Percentiles rank a stretch among this genome's conserved stretches.
phyloP scores from a whole-genome alignment of 1,140 invertebrate species.

The Solenopsis invicta region DNA sequence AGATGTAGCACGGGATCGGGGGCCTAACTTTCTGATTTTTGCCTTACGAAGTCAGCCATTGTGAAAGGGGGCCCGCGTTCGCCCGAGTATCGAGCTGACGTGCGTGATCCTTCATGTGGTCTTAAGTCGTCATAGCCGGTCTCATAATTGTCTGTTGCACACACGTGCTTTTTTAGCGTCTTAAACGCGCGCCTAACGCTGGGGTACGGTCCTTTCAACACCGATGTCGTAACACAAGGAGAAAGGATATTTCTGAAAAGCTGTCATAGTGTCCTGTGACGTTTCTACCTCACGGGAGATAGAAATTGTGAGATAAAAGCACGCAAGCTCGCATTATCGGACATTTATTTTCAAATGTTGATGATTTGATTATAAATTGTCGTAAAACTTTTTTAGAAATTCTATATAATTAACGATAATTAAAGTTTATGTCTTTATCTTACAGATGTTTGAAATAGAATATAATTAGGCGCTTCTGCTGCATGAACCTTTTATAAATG shows the following conservation, averaged over 20 bases:
- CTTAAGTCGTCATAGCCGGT: slow-evolving; percentile 64
- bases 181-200: slow-evolving; percentile 36
- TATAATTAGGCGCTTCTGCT: neutral
- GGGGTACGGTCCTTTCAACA: slow-evolving; percentile 22
- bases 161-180: slow-evolving; percentile 65
- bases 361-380: neutral
- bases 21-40: slow-evolving; percentile 87
- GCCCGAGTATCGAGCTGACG: slow-evolving; percentile 42
- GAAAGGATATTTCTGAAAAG: slow-evolving; percentile 43
- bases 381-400: neutral
- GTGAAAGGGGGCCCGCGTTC: slow-evolving; percentile 78
- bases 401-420: neutral
- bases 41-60: slow-evolving; percentile 87
- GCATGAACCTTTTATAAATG: neutral
- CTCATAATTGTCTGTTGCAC: slow-evolving; percentile 49
- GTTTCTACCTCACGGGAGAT: neutral
- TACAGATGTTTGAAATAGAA: neutral
- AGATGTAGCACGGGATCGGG: slow-evolving; percentile 67
- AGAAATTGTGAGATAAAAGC: neutral
- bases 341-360: neutral
- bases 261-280: slow-evolving; percentile 13
- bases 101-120: slow-evolving; percentile 69
- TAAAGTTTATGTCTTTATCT: neutral
- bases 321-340: neutral
- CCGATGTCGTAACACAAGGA: slow-evolving; percentile 17